Evolutionary conservation across 2,113 vertebrate species (phyloP).

Genomic region (Synodontis membranacea): DNA sequence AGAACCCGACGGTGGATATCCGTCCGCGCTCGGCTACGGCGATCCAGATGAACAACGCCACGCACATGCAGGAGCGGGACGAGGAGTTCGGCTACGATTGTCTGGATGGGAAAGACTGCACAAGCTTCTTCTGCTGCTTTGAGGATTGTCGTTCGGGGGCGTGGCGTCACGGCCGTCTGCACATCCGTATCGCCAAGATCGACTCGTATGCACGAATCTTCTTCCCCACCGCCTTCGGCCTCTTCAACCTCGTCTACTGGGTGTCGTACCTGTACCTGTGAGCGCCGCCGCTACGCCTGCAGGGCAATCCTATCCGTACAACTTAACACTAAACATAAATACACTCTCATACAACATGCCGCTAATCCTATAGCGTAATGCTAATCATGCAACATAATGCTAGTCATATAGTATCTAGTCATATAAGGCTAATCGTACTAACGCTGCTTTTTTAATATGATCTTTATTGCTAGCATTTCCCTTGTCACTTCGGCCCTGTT

Average conservation of each 20-base stretch:
- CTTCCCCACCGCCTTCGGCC: slow-evolving; percentile 95
- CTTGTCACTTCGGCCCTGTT: background rate
- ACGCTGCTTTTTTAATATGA: slow-evolving; percentile 1
- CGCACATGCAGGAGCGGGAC: slow-evolving; percentile 95
- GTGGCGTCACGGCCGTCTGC: slow-evolving; percentile 94
- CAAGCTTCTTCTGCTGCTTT: slow-evolving; percentile 99
- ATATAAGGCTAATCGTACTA: background rate
- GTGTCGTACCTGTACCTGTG: slow-evolving; percentile 98
- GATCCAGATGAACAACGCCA: slow-evolving; percentile 99
- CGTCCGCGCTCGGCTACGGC: slow-evolving; percentile 92
- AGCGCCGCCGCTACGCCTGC: slow-evolving; percentile 43
- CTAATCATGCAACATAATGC: slow-evolving; percentile 9
- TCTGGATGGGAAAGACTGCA: slow-evolving; percentile 98
- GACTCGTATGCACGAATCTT: slow-evolving; percentile 98
- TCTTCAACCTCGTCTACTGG: slow-evolving; percentile 99
- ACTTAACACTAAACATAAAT: slow-evolving; percentile 13
- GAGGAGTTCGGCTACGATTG: slow-evolving; percentile 98
- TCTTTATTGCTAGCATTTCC: background rate
- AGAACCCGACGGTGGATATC: slow-evolving; percentile 98
- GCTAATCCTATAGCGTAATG: background rate
- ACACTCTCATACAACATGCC: background rate
- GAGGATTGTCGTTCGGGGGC: slow-evolving; percentile 97
- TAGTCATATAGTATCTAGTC: background rate
- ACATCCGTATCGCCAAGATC: slow-evolving; percentile 96
- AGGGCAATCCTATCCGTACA: slow-evolving; percentile 60